Evolutionary conservation across 23 tunicate species (phyloP).

Genomic region (Trididemnum nubilum): DNA sequence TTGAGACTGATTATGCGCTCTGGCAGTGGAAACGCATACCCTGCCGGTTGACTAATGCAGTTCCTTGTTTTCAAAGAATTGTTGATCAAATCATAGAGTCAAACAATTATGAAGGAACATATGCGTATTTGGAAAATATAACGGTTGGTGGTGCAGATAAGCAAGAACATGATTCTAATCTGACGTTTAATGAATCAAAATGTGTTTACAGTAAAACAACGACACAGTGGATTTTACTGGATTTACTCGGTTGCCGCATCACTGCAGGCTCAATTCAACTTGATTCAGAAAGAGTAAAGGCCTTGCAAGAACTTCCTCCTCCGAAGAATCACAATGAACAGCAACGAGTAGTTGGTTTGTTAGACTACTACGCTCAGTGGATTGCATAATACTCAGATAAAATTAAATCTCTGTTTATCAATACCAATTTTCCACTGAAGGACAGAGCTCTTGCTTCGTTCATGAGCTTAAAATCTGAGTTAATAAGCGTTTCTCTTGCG

Average conservation of each 20-base stretch:
- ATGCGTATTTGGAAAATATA: constrained; percentile 42
- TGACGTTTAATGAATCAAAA: constrained; percentile 30
- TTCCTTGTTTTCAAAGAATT: constrained; percentile 22
- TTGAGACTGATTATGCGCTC: neutral
- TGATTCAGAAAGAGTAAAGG: constrained; percentile 31
- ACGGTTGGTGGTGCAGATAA: constrained; percentile 34
- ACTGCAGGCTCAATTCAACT: neutral
- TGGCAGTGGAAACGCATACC: constrained; percentile 38
- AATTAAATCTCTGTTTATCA: constrained; percentile 2
- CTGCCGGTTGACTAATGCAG: constrained; percentile 34
- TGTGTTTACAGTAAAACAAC: neutral
- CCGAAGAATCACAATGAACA: constrained; percentile 7
- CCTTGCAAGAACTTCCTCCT: constrained; percentile 19
- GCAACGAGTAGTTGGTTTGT: constrained; percentile 27
- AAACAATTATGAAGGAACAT: neutral
- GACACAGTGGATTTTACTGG: neutral
- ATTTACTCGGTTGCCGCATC: constrained; percentile 15
- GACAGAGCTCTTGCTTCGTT: constrained; percentile 8
- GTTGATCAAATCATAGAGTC: constrained; percentile 15
- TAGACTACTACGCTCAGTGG: constrained; percentile 5
- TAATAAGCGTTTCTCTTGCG: constrained; percentile 2
- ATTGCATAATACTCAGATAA: constrained; percentile 27
- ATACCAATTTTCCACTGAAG: constrained; percentile 3
- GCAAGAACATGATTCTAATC: constrained; percentile 36
- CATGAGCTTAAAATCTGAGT: neutral